Evolutionary conservation across 2,888 invertebrate genomes (phyloP).

Genomic region (Chouioia cunea): DNA sequence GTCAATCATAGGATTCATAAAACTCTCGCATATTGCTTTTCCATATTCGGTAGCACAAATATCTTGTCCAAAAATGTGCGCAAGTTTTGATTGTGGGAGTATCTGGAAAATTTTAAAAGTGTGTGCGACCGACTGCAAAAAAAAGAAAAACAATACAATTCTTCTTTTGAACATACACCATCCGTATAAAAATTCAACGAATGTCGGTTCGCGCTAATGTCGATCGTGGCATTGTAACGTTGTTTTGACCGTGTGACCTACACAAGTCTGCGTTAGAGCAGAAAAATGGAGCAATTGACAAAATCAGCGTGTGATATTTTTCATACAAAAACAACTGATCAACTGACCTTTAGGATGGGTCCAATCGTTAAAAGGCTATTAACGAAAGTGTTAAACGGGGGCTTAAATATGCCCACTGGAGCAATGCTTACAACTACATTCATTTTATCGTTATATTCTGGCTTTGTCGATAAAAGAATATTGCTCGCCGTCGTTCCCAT

Average conservation of each 20-base stretch:
- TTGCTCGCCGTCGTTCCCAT: background rate
- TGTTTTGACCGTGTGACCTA: too few relatives aligned
- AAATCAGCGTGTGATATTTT: too few relatives aligned
- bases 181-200: too few relatives aligned
- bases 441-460: slow-evolving; percentile 62
- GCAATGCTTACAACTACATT: slow-evolving; percentile 60
- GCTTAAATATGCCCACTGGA: slow-evolving; percentile 58
- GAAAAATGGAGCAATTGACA: too few relatives aligned
- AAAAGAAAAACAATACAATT: background rate
- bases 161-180: background rate
- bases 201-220: too few relatives aligned
- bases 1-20: slow-evolving; percentile 4
- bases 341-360: slow-evolving; percentile 2
- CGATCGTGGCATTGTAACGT: too few relatives aligned
- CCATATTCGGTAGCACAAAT: slow-evolving; percentile 2
- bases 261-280: too few relatives aligned
- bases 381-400: background rate
- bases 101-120: background rate
- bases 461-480: slow-evolving; percentile 53
- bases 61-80: slow-evolving; percentile 18
- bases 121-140: slow-evolving; percentile 4
- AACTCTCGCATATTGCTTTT: slow-evolving; percentile 4
- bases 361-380: background rate
- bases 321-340: too few relatives aligned
- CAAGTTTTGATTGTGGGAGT: slow-evolving; percentile 24